Percentiles rank a stretch among this genome's conserved stretches.
Conservation (phyloP, 1,140 invertebrate genomes). For the Hermetia illucens region DNA sequence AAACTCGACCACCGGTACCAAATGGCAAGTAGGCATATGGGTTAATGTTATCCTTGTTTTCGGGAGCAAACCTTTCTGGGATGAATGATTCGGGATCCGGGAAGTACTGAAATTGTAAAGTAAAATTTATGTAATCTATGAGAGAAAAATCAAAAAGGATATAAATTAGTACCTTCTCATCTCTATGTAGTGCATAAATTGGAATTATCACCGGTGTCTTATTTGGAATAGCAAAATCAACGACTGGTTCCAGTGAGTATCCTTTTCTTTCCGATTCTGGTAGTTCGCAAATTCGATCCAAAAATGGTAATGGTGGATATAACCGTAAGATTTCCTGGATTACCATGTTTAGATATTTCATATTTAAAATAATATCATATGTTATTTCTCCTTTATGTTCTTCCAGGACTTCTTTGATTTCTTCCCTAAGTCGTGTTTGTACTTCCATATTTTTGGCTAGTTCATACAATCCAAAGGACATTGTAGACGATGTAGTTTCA, state of each 20-base stretch:
- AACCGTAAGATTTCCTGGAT: slow-evolving; percentile 32
- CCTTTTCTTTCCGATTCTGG: slow-evolving; percentile 8
- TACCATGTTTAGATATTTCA: slow-evolving; percentile 46
- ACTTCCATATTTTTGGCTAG: slow-evolving; percentile 50
- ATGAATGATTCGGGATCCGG: slow-evolving; percentile 33
- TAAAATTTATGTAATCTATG: too few relatives aligned
- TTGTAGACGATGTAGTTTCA: slow-evolving; percentile 58
- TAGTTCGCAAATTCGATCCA: slow-evolving; percentile 16
- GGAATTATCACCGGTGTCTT: slow-evolving; percentile 21
- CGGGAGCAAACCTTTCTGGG: slow-evolving; percentile 34
- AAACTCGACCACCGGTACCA: slow-evolving; percentile 35
- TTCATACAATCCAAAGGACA: slow-evolving; percentile 49
- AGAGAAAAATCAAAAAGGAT: too few relatives aligned
- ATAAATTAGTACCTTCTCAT: slow-evolving; percentile 27
- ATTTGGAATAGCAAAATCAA: slow-evolving; percentile 15
- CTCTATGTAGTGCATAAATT: slow-evolving; percentile 18
- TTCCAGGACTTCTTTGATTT: slow-evolving; percentile 40
- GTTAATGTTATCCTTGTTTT: slow-evolving; percentile 13
- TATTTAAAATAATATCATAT: slow-evolving; percentile 43
- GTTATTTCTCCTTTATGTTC: slow-evolving; percentile 35
- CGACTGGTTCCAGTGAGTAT: slow-evolving; percentile 16
- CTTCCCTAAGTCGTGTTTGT: slow-evolving; percentile 45
- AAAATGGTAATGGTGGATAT: slow-evolving; percentile 22
- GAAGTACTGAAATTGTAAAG: slow-evolving; percentile 26
- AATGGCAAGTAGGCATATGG: slow-evolving; percentile 33